A percentile compares a stretch with the other conserved stretches of the same genome.
Conservation (phyloP, 2,113 vertebrate genomes). For the Leucopsar rothschildi region DNA sequence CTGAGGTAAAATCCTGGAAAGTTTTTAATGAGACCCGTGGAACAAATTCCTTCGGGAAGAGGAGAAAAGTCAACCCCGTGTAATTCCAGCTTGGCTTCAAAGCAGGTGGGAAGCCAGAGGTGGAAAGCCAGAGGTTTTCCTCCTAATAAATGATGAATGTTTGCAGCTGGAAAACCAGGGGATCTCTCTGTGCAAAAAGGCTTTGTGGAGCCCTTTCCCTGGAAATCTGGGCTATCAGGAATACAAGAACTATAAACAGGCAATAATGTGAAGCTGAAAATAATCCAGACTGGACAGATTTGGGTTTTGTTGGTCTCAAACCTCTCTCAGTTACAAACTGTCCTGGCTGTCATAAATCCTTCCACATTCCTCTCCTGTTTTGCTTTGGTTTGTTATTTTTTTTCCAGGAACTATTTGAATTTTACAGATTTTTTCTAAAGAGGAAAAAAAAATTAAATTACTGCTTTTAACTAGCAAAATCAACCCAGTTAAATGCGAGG, state of each 20-base stretch:
- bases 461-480: background rate
- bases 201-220: background rate
- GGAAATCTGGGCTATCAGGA: conserved; percentile 1
- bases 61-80: rapidly evolving
- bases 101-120: conserved; percentile 10
- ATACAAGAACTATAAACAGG: background rate
- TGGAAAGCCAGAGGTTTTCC: conserved; percentile 16
- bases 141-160: background rate
- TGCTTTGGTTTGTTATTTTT: background rate
- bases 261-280: background rate
- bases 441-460: background rate
- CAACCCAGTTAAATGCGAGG: background rate
- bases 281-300: background rate
- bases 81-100: background rate
- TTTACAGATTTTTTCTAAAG: background rate
- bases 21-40: background rate
- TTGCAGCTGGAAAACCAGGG: conserved; percentile 15
- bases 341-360: background rate
- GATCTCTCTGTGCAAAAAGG: background rate
- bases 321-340: background rate
- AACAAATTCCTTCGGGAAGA: background rate
- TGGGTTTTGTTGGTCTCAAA: background rate
- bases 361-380: background rate
- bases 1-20: background rate
- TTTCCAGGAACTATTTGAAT: background rate